Percentiles rank a stretch among this genome's conserved stretches.
Conservation (phyloP, 2,888 invertebrate genomes). For the Tetheella fluctuosa region DNA sequence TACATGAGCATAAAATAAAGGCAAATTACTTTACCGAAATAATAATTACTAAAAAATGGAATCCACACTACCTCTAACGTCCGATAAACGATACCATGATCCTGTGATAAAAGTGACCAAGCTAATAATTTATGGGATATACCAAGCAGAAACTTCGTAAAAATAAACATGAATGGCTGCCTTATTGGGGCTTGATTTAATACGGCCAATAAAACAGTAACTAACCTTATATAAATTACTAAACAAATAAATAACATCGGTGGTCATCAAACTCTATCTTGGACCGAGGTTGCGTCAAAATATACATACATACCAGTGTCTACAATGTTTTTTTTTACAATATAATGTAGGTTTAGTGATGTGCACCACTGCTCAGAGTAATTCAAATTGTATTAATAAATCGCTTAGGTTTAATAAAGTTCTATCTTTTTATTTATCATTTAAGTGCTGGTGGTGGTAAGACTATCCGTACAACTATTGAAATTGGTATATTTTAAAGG, state of each 20-base stretch:
- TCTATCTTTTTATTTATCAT: neutral
- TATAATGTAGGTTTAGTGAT: neutral
- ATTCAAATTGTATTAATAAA: too few relatives aligned
- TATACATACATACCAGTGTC: constrained; percentile 24
- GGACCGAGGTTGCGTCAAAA: constrained; percentile 51
- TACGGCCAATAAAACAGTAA: constrained; percentile 82
- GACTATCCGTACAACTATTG: too few relatives aligned
- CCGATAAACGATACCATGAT: constrained; percentile 71
- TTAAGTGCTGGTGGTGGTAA: too few relatives aligned
- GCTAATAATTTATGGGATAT: constrained; percentile 81
- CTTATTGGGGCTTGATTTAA: constrained; percentile 84
- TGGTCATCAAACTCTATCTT: constrained; percentile 78
- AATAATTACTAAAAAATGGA: neutral
- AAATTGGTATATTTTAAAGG: too few relatives aligned
- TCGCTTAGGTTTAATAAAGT: neutral
- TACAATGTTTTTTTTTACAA: constrained; percentile 42
- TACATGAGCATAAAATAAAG: too few relatives aligned
- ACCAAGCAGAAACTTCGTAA: constrained; percentile 82
- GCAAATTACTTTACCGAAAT: neutral
- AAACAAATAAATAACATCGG: constrained; percentile 82
- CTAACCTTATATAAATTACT: constrained; percentile 84
- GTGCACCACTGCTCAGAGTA: too few relatives aligned
- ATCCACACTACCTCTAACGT: constrained; percentile 63
- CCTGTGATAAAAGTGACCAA: constrained; percentile 83
- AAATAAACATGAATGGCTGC: constrained; percentile 84